Evolutionary conservation across 1,140 invertebrate genomes (phyloP).

Genomic region (Platorchestia sp.): DNA sequence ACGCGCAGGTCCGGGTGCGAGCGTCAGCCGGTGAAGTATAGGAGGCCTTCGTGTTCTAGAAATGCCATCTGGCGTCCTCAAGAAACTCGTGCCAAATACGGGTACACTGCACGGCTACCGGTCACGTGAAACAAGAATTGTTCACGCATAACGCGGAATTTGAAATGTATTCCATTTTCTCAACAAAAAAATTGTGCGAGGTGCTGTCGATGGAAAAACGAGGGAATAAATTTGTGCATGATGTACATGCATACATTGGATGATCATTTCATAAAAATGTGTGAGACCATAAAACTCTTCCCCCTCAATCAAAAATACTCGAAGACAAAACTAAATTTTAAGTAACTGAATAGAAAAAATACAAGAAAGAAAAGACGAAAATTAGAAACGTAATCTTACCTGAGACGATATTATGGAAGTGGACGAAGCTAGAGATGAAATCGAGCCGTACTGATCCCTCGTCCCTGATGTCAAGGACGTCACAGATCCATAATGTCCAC

Average conservation of each 20-base stretch:
- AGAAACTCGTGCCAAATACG: background rate
- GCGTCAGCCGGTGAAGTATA: background rate
- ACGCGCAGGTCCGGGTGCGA: background rate
- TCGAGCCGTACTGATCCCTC: slow-evolving; percentile 76
- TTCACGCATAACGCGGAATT: background rate
- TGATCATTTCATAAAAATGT: background rate
- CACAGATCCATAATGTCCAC: slow-evolving; percentile 71
- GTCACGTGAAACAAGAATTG: background rate
- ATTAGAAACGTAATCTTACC: slow-evolving; percentile 68
- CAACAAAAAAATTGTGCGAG: background rate
- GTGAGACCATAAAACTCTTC: background rate
- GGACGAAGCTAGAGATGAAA: slow-evolving; percentile 77
- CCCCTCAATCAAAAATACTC: background rate
- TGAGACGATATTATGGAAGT: slow-evolving; percentile 78
- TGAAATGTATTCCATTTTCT: background rate
- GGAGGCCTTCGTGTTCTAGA: background rate
- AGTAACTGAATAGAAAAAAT: background rate
- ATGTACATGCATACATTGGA: background rate
- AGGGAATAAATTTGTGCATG: background rate
- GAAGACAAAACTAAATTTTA: background rate
- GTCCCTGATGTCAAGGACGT: slow-evolving; percentile 70
- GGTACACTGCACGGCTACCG: background rate
- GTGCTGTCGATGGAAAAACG: background rate
- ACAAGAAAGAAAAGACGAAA: slow-evolving; percentile 32
- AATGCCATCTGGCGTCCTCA: background rate